phyloP scores from a whole-genome alignment of 2,797 vertebrate species.

The Crenichthys baileyi region DNA sequence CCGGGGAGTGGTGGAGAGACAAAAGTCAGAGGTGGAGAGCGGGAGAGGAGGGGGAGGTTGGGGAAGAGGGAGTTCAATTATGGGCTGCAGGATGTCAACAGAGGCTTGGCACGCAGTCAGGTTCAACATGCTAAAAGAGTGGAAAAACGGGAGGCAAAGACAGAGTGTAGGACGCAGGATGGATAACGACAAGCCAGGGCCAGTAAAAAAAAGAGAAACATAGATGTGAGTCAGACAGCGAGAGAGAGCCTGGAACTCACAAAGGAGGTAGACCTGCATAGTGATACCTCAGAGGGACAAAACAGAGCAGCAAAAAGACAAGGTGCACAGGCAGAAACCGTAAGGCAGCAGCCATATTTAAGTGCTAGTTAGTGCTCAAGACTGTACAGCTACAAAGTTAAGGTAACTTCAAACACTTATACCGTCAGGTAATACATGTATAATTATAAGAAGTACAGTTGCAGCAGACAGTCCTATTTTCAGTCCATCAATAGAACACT shows the following conservation, averaged over 20 bases:
- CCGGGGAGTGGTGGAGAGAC: conserved; percentile 43
- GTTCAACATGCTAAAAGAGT: conserved; percentile 36
- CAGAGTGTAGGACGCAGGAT: conserved; percentile 19
- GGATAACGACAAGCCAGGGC: conserved; percentile 26
- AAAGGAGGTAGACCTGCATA: conserved; percentile 8
- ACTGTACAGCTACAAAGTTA: neutral
- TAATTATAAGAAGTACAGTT: neutral
- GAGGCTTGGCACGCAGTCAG: conserved; percentile 41
- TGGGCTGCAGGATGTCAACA: conserved; percentile 57
- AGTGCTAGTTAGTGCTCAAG: neutral
- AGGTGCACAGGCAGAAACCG: conserved; percentile 1
- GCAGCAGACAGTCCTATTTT: neutral
- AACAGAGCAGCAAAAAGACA: neutral
- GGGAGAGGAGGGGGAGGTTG: conserved; percentile 23
- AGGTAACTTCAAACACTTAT: neutral
- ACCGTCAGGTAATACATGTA: neutral
- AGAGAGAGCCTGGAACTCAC: conserved; percentile 27
- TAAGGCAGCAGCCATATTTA: neutral
- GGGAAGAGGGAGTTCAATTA: conserved; percentile 64
- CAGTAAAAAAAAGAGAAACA: conserved; percentile 43
- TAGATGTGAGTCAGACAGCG: conserved; percentile 37
- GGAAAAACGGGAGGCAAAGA: conserved; percentile 19
- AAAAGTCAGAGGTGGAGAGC: conserved; percentile 39
- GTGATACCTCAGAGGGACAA: neutral
- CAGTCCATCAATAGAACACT: neutral